phyloP scores from a whole-genome alignment of 2,113 vertebrate species.

The Mugil cephalus region DNA sequence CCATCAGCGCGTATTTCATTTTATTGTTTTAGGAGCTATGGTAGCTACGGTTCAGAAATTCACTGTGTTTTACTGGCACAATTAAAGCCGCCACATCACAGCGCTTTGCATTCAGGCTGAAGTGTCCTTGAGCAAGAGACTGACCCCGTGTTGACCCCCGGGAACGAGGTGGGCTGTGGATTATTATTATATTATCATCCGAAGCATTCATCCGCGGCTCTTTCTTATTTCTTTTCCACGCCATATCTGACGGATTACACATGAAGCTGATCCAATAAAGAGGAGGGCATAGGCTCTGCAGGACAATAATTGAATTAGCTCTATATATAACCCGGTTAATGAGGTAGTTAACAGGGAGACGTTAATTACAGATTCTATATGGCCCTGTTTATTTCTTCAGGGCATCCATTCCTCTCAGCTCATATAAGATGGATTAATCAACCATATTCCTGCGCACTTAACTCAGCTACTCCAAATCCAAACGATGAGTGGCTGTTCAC shows the following conservation, averaged over 20 bases:
- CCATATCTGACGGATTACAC: conserved; percentile 38
- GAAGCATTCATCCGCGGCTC: conserved; percentile 1
- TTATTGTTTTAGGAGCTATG: no score
- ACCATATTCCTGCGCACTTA: conserved; percentile 34
- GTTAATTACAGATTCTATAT: conserved; percentile 76
- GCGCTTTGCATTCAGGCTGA: conserved; percentile 4
- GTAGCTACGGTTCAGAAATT: no score
- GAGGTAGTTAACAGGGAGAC: conserved; percentile 58
- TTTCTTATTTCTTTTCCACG: conserved; percentile 15
- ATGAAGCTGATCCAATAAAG: conserved; percentile 51
- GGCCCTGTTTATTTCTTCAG: conserved; percentile 52
- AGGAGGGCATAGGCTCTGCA: conserved; percentile 37
- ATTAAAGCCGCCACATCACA: no score
- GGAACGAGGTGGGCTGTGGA: background rate
- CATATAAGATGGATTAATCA: conserved; percentile 42
- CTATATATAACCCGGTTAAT: conserved; percentile 63
- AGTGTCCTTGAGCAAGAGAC: conserved; percentile 77
- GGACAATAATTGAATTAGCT: conserved; percentile 72
- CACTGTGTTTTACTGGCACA: no score
- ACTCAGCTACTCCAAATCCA: background rate
- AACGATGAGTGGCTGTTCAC: background rate
- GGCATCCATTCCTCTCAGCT: conserved; percentile 50
- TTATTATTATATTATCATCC: conserved; percentile 28
- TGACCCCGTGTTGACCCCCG: conserved; percentile 71
- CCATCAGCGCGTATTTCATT: background rate